Conservation (phyloP, 30 jellyfish, hydroid and myxozoan species). For the Mastigias papua region DNA sequence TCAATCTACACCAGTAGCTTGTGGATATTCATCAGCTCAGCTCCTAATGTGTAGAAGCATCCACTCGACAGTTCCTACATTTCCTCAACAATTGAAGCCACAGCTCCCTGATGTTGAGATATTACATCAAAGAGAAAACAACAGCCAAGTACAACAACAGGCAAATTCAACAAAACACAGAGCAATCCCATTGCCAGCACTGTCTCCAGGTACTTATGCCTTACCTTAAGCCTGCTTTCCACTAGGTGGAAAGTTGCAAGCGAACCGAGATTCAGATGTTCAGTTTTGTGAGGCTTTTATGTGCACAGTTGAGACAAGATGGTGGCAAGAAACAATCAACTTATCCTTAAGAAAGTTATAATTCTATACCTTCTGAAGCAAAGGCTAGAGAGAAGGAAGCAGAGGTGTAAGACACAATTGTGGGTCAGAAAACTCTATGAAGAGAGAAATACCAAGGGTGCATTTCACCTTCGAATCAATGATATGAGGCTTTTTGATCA, state of each 20-base stretch:
- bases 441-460: slow-evolving; percentile 62
- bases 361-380: slow-evolving; percentile 3
- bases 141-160: no score
- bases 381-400: slow-evolving; percentile 14
- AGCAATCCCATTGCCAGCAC: no score
- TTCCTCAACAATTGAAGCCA: no score
- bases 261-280: background rate
- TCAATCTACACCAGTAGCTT: no score
- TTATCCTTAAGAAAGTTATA: background rate
- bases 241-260: background rate
- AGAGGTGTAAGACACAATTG: background rate
- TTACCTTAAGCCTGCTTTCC: background rate
- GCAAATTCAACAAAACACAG: no score
- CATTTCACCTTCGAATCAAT: slow-evolving; percentile 21
- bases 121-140: no score
- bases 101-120: no score
- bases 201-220: no score
- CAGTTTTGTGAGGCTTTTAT: background rate
- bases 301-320: background rate
- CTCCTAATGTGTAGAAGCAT: no score
- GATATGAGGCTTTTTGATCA: slow-evolving; percentile 63
- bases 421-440: slow-evolving; percentile 59
- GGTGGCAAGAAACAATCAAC: background rate
- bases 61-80: no score
- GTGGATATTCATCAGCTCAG: no score